Evolutionary conservation across 2,888 invertebrate species (phyloP).

Genomic region (Pardosa pseudoannulata): DNA sequence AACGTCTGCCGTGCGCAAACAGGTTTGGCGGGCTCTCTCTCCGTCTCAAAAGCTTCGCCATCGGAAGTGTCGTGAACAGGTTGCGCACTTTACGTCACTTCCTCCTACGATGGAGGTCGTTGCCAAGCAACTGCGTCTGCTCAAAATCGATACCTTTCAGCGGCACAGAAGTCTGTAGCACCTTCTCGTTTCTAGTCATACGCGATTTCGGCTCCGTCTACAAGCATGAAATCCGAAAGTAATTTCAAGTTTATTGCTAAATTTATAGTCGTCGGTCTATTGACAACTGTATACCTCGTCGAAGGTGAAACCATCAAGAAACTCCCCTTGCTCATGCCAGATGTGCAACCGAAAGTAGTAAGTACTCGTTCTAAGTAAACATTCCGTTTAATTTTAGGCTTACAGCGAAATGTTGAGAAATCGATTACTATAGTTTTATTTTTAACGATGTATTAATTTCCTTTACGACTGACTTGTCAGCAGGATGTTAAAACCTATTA

Average conservation of each 20-base stretch:
- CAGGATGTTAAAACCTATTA: no score
- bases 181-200: constrained; percentile 27
- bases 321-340: constrained; percentile 84
- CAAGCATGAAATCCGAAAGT: constrained; percentile 27
- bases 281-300: not conserved
- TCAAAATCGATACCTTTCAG: constrained; percentile 40
- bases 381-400: no score
- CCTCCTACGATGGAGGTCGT: constrained; percentile 33
- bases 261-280: not conserved
- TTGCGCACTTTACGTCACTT: constrained; percentile 51
- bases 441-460: no score
- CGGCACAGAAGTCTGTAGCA: not conserved
- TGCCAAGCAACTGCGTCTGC: constrained; percentile 66
- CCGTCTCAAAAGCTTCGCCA: constrained; percentile 27
- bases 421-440: no score
- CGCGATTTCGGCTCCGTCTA: not conserved
- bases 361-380: no score
- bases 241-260: not conserved
- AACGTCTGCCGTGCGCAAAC: no score
- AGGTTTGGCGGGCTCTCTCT: not conserved
- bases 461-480: no score
- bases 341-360: constrained; percentile 87
- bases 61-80: constrained; percentile 41
- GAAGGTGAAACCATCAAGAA: constrained; percentile 20
- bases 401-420: no score